Evolutionary conservation across 2,888 invertebrate genomes (phyloP).

Genomic region (Dasypolia templi): DNA sequence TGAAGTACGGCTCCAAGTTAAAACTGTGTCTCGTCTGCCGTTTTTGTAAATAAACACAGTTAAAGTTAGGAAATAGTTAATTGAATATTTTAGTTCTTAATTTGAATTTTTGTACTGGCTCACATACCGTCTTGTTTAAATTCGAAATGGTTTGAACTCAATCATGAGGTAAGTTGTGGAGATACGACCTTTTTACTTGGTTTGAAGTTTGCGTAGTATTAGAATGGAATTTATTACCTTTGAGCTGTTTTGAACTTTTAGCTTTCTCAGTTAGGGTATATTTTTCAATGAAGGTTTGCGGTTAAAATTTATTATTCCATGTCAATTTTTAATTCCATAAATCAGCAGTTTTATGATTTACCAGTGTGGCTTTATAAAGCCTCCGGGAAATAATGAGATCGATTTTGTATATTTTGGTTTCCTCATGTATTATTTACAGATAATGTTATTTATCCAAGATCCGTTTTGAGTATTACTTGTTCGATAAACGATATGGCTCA

Average conservation of each 20-base stretch:
- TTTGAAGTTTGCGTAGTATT: slow-evolving; percentile 43
- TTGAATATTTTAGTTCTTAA: slow-evolving; percentile 59
- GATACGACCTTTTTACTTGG: slow-evolving; percentile 44
- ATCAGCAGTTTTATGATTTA: slow-evolving; percentile 62
- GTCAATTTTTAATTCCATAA: slow-evolving; percentile 58
- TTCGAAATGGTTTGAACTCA: slow-evolving; percentile 45
- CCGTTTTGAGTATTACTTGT: background rate
- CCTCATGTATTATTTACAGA: background rate
- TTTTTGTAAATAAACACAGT: slow-evolving; percentile 55
- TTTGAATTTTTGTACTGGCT: slow-evolving; percentile 59
- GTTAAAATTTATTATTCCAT: slow-evolving; percentile 39
- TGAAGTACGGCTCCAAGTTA: slow-evolving; percentile 50
- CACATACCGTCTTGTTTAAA: slow-evolving; percentile 40
- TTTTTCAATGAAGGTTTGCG: slow-evolving; percentile 17
- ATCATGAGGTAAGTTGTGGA: slow-evolving; percentile 42
- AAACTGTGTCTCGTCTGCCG: slow-evolving; percentile 37
- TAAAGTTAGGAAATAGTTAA: slow-evolving; percentile 46
- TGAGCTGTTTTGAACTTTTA: slow-evolving; percentile 36
- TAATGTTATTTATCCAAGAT: background rate
- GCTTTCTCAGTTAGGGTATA: slow-evolving; percentile 30
- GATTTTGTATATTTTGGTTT: slow-evolving; percentile 40
- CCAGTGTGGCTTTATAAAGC: slow-evolving; percentile 33
- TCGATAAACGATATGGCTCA: background rate
- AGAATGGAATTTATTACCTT: slow-evolving; percentile 40
- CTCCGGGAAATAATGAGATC: slow-evolving; percentile 39